Evolutionary conservation across 2,888 invertebrate species (phyloP).

Genomic region (Noctua pronuba): DNA sequence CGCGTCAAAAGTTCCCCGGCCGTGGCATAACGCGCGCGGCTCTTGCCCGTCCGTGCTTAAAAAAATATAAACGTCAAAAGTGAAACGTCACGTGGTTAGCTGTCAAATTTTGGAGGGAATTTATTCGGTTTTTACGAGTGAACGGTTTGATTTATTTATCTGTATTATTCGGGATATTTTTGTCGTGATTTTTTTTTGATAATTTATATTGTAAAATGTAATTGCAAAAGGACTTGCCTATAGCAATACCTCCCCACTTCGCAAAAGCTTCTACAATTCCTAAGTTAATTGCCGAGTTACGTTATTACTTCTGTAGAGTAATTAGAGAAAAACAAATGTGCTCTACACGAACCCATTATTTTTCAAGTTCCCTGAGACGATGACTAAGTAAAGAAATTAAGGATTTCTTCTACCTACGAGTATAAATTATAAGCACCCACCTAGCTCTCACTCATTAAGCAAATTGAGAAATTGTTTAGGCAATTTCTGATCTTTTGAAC

Average conservation of each 20-base stretch:
- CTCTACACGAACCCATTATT: not conserved
- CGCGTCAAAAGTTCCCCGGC: constrained; percentile 88
- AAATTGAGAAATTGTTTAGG: not conserved
- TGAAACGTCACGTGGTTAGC: constrained; percentile 64
- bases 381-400: not conserved
- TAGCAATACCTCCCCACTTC: not conserved
- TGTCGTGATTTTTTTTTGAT: not conserved
- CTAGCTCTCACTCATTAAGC: not conserved
- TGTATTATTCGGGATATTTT: not conserved
- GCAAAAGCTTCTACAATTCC: not conserved
- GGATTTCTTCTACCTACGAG: not conserved
- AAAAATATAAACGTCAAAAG: constrained; percentile 75
- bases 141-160: constrained; percentile 41
- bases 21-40: constrained; percentile 82
- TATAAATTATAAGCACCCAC: not conserved
- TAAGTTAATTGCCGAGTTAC: not conserved
- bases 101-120: constrained; percentile 65
- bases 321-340: not conserved
- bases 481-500: not conserved
- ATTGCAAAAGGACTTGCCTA: constrained; percentile 48
- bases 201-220: not conserved
- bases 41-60: constrained; percentile 68
- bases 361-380: not conserved
- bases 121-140: constrained; percentile 47
- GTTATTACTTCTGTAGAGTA: not conserved